Evolutionary conservation across 2,113 vertebrate species (phyloP), one percentile per base, ranked within the genome.

Genomic region (Notechis scutatus): DNA sequence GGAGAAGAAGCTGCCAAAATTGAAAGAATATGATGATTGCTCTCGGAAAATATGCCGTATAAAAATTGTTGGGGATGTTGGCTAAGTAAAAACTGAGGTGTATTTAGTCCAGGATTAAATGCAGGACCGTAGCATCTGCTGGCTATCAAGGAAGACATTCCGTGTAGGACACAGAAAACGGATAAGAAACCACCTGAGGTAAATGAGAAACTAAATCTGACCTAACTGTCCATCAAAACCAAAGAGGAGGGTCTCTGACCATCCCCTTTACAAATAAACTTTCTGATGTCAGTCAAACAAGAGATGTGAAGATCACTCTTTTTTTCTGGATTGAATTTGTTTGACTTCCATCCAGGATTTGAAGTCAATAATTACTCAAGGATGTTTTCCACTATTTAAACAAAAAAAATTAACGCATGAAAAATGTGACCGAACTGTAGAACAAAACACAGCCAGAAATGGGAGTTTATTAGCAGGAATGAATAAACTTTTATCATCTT

Each of bases 21-120:
- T 81, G 42, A 42, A 81, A 42, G 34, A 15, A 8, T 34, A 11
- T 50, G 29, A 26, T 21, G 3, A 47, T 2, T 1, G 1, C 29
- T 39, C 5, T 7, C 15, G 34, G 56, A 87, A 86, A 92, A 14
- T 5, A 15, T 59, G 81, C 0, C 11, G 92, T 18, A 81, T 39
- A 64, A 45, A 39, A 56, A 14, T 59, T 92, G 91, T 56, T 90
- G 92, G 93, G 1, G 94, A 24, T 94, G 88, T 94, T 94, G 87
- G 91, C 90, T 0, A 0, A 90, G 29, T 26, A 90, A 2, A 1
- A 89, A 8, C 0, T 4, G 0, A 88, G 39, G 24, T 81, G 74
- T 42, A 69, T 92, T 74, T 90, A 85, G 12, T 0, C 56, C 4
- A 89, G 90, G 39, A 87, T 24, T 1, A 23, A 59, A 42, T 55